A percentile compares a stretch with the other conserved stretches of the same genome.
Conservation (phyloP, 2,113 vertebrate genomes). For the Cebidichthys violaceus region DNA sequence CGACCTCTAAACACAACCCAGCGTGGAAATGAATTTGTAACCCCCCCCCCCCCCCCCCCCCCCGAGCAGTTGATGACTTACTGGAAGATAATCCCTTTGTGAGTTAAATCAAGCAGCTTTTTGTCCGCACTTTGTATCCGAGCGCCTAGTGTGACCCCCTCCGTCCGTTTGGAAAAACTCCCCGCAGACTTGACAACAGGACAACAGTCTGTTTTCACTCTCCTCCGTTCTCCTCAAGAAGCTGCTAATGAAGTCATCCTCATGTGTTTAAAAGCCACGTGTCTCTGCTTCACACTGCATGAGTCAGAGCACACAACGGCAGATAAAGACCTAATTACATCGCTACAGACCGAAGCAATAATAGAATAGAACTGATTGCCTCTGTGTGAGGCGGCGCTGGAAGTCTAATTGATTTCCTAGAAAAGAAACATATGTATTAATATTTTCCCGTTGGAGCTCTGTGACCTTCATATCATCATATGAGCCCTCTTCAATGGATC, state of each 20-base stretch:
- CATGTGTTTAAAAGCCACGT: conserved; percentile 30
- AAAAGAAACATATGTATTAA: neutral
- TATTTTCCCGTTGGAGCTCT: neutral
- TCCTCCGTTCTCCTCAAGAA: conserved; percentile 4
- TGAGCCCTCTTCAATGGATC: neutral
- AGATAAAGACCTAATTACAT: conserved; percentile 17
- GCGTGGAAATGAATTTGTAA: conserved; percentile 54
- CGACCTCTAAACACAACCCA: conserved; percentile 46
- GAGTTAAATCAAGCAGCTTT: conserved; percentile 55
- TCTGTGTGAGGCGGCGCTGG: neutral
- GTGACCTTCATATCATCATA: neutral
- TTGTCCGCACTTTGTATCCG: conserved; percentile 41
- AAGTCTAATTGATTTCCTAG: conserved; percentile 20
- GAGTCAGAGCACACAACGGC: conserved; percentile 19
- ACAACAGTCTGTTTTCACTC: conserved; percentile 8
- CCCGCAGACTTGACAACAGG: neutral
- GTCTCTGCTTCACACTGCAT: neutral
- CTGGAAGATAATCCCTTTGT: conserved; percentile 56
- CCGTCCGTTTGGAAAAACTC: conserved; percentile 16
- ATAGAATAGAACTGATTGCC: conserved; percentile 21
- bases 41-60: conserved; percentile 32
- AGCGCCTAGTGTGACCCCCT: conserved; percentile 24
- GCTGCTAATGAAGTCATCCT: conserved; percentile 60
- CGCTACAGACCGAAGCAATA: conserved; percentile 18
- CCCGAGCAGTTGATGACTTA: conserved; percentile 52